Conservation (phyloP, 2,888 invertebrate species). For the Noctua comes region DNA sequence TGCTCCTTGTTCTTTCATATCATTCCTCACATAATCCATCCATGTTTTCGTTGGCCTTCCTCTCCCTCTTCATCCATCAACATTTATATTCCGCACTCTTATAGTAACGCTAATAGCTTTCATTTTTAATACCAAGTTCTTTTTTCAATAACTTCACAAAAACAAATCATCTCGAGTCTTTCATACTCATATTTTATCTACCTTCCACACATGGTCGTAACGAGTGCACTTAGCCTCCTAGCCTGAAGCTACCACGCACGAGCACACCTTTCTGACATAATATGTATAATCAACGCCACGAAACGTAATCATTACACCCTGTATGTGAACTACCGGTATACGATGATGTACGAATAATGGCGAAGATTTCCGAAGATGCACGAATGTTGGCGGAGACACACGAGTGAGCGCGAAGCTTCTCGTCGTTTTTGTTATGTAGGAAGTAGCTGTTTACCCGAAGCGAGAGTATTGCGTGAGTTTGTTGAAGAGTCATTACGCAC, state of each 20-base stretch:
- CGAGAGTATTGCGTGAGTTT: not conserved
- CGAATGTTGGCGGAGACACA: not conserved
- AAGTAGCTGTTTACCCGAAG: constrained; percentile 17
- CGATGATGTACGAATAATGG: constrained; percentile 28
- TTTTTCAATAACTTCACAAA: not conserved
- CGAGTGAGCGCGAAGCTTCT: not conserved
- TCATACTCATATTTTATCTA: not conserved
- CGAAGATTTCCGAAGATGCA: not conserved
- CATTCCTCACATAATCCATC: not conserved
- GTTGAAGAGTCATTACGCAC: not conserved
- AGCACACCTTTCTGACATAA: constrained; percentile 43
- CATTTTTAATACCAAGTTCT: not conserved
- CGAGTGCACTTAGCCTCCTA: constrained; percentile 8
- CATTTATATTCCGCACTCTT: not conserved
- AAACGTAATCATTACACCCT: constrained; percentile 19
- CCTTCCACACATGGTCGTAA: not conserved
- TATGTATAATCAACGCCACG: constrained; percentile 34
- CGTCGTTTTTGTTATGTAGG: constrained; percentile 8
- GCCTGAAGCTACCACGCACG: constrained; percentile 40
- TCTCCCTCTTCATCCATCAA: not conserved
- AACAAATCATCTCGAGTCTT: not conserved
- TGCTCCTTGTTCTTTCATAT: not conserved
- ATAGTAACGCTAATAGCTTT: not conserved
- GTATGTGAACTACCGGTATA: constrained; percentile 45
- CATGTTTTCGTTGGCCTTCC: not conserved